A percentile compares a stretch with the other conserved stretches of the same genome.
These are phyloP conservation scores for Sebastes reedi DNA, from an alignment of 2,797 vertebrate genomes.

Conservation along the genomic window DNA sequence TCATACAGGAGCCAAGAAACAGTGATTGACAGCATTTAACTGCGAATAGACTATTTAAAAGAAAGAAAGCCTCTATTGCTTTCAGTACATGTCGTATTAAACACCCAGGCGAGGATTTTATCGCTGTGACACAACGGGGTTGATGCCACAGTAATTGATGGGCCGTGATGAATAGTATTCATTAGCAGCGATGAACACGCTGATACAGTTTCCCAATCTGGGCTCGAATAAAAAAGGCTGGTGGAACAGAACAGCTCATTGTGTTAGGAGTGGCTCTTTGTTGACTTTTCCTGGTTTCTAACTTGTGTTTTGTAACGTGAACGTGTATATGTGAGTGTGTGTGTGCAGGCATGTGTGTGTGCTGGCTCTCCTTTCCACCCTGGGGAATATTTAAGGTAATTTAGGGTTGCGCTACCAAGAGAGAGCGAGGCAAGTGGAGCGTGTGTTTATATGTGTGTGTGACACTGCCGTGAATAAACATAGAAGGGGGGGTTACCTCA, in stretches of 20 bases:
- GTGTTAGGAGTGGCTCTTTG: conserved; percentile 59
- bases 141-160: conserved; percentile 37
- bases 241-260: conserved; percentile 38
- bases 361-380: conserved; percentile 33
- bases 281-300: conserved; percentile 57
- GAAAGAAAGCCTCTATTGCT: not conserved
- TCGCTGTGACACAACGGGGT: conserved; percentile 19
- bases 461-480: conserved; percentile 24
- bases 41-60: not conserved
- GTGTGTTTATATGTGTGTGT: not conserved
- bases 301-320: conserved; percentile 27
- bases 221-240: conserved; percentile 23
- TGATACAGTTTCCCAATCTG: conserved; percentile 34
- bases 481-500: conserved; percentile 35
- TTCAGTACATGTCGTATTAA: conserved; percentile 10
- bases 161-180: conserved; percentile 37
- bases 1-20: not conserved
- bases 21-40: conserved; percentile 7
- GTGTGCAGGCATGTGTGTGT: conserved; percentile 15
- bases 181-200: conserved; percentile 43
- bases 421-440: conserved; percentile 25
- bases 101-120: conserved; percentile 4
- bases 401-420: conserved; percentile 52
- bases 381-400: conserved; percentile 66
- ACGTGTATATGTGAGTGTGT: not conserved